Conservation (phyloP, 2,888 invertebrate genomes). For the Pharmacophagus antenor region DNA sequence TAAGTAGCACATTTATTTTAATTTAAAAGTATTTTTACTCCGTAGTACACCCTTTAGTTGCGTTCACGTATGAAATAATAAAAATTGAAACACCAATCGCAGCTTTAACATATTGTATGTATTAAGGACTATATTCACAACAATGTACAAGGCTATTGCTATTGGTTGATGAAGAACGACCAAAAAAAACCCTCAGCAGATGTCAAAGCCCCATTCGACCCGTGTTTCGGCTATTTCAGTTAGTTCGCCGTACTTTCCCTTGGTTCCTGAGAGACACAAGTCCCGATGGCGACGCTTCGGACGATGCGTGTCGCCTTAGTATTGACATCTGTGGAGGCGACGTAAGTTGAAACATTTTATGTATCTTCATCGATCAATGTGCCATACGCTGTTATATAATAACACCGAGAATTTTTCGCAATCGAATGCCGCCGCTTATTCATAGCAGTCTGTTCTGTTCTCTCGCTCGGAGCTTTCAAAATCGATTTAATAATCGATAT, state of each 20-base stretch:
- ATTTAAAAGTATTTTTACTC: neutral
- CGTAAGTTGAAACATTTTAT: conserved; percentile 27
- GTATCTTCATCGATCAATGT: conserved; percentile 32
- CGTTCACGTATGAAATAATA: conserved; percentile 2
- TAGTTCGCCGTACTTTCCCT: conserved; percentile 32
- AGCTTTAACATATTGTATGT: conserved; percentile 22
- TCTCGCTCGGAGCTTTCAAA: neutral
- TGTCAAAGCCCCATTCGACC: conserved; percentile 29
- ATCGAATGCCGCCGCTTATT: conserved; percentile 12
- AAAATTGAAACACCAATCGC: conserved; percentile 19
- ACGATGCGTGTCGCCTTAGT: conserved; percentile 24
- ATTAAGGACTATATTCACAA: conserved; percentile 3
- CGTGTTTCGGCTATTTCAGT: conserved; percentile 31
- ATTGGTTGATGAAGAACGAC: conserved; percentile 28
- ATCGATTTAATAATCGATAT: neutral
- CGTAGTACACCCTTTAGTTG: conserved; percentile 9
- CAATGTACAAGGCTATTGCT: conserved; percentile 16
- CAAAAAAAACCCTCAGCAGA: conserved; percentile 26
- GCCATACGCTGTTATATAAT: conserved; percentile 15
- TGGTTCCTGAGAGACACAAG: conserved; percentile 30
- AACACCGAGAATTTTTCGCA: neutral
- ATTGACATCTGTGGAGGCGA: conserved; percentile 31
- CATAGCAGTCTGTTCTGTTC: conserved; percentile 13
- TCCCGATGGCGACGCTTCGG: conserved; percentile 21
- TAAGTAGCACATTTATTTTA: neutral